Evolutionary conservation across 2,797 vertebrate genomes (phyloP).

Genomic region (Mionectes olivaceus): DNA sequence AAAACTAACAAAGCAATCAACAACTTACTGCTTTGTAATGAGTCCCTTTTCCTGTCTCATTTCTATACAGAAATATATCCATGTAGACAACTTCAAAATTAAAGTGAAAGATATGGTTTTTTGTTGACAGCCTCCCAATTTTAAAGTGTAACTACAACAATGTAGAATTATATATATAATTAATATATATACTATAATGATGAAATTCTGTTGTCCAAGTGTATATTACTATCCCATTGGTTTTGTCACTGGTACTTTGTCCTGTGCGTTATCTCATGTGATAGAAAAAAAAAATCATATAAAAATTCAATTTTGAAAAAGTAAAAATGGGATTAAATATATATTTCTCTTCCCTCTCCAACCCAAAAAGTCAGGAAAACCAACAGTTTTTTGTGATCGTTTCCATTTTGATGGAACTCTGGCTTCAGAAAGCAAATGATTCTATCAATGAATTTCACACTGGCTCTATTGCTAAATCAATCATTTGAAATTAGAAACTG

Average conservation of each 20-base stretch:
- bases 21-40: neutral
- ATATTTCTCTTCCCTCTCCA: neutral
- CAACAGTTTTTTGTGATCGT: neutral
- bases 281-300: neutral
- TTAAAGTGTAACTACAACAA: neutral
- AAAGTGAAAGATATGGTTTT: neutral
- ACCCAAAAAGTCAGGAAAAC: neutral
- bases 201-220: neutral
- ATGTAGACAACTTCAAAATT: neutral
- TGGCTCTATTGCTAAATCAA: neutral
- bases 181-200: neutral
- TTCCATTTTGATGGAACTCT: conserved; percentile 30
- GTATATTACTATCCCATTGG: neutral
- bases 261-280: neutral
- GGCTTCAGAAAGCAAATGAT: conserved; percentile 30
- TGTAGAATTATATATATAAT: too few species aligned
- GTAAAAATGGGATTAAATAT: neutral
- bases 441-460: neutral
- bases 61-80: neutral
- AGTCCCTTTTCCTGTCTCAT: neutral
- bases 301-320: neutral
- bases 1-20: neutral
- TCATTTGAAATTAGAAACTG: conserved; percentile 31
- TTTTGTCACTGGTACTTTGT: neutral
- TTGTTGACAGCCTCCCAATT: neutral